These are phyloP conservation scores for Pelagia noctiluca DNA, from an alignment of 30 jellyfish, hydroid and myxozoan genomes.

Conservation along the genomic window DNA sequence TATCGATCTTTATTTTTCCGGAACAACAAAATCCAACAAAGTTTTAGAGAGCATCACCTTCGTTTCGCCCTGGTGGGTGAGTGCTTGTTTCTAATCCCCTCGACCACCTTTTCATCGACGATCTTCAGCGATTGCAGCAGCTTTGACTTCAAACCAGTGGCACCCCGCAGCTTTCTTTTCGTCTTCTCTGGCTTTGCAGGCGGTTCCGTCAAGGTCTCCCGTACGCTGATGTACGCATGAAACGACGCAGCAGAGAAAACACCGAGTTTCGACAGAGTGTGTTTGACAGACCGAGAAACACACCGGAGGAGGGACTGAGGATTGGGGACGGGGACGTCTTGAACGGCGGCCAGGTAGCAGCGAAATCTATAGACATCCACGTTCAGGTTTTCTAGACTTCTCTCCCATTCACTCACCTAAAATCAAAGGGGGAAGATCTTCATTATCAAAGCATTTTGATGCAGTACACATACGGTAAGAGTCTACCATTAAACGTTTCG, in stretches of 20 bases:
- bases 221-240: constrained; percentile 82
- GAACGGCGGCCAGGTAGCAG: constrained; percentile 84
- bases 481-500: too few species aligned
- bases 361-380: constrained; percentile 73
- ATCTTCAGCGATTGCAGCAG: constrained; percentile 78
- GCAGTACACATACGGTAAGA: too few species aligned
- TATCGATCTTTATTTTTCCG: too few species aligned
- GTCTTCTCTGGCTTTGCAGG: constrained; percentile 66
- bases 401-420: constrained; percentile 94
- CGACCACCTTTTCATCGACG: constrained; percentile 80
- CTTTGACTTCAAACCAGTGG: constrained; percentile 79
- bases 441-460: too few species aligned
- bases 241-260: constrained; percentile 94
- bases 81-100: constrained; percentile 84
- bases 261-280: constrained; percentile 89
- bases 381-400: constrained; percentile 79
- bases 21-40: too few species aligned
- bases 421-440: not conserved
- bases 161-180: constrained; percentile 60
- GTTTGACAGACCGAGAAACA: constrained; percentile 86
- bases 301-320: constrained; percentile 88
- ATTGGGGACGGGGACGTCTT: constrained; percentile 80
- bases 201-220: constrained; percentile 69
- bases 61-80: constrained; percentile 68
- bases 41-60: too few species aligned